These are phyloP conservation scores for Eurois occulta DNA, from an alignment of 2,888 invertebrate genomes.

Conservation along the genomic window DNA sequence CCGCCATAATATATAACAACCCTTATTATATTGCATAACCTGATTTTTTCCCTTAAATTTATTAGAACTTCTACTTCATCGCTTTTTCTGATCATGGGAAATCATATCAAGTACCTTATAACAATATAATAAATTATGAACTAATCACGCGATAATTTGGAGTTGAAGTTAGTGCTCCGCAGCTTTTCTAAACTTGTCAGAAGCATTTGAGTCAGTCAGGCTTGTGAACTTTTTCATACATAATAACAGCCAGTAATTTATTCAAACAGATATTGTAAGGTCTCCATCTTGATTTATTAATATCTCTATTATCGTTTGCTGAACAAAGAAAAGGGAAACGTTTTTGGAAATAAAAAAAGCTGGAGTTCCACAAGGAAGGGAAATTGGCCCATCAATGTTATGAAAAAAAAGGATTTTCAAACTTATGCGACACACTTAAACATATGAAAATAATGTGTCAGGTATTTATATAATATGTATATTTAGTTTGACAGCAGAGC, in stretches of 20 bases:
- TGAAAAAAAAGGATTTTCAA: background rate
- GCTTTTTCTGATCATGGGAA: background rate
- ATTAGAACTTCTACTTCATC: background rate
- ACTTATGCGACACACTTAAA: background rate
- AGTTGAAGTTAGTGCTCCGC: background rate
- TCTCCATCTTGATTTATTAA: background rate
- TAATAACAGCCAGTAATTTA: background rate
- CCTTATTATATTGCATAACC: background rate
- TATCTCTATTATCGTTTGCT: background rate
- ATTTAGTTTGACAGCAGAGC: background rate
- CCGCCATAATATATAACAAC: background rate
- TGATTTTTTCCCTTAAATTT: background rate
- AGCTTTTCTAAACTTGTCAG: background rate
- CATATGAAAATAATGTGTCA: background rate
- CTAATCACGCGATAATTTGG: background rate
- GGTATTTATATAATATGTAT: background rate
- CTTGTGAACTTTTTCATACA: background rate
- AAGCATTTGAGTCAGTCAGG: slow-evolving; percentile 3
- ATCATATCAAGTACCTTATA: background rate
- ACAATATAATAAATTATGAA: background rate
- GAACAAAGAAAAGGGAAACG: background rate
- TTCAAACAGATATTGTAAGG: no score
- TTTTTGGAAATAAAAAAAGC: background rate
- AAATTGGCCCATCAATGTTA: background rate
- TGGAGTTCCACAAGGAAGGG: background rate